Base-by-base conservation (phyloP, 2,888 invertebrate genomes). In the Zelleria hepariella region DNA sequence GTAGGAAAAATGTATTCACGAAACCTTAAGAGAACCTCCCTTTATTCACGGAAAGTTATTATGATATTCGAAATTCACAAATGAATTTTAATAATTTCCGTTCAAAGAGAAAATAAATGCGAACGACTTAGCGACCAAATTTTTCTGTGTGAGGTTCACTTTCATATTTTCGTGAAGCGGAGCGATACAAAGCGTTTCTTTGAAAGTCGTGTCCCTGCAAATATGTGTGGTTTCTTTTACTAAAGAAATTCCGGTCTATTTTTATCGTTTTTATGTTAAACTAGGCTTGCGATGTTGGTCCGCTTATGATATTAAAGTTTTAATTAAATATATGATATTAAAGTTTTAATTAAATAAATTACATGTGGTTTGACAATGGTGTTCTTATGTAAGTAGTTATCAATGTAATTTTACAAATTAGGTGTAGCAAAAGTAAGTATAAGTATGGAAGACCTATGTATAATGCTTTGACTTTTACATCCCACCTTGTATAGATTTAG, bases 81-180 rank as follows among this genome's bases (percentile, higher is more conserved):
- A 77, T 78, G 75, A 77, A 78, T 78, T 78, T 78, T 78, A 75
- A 77, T 60, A 65, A 66, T 62, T 59, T 57, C 65, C 64, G 65
- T 65, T 61, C 68, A 69, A 74, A 72, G 67, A 66, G 62, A 65
- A 15, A 53, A 53, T 53, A 53, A 24, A 53, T 53, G 53, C 53
- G 25, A 53, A 53, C 53, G 53, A 53, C 25, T 53, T 23, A 64
- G 63, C 64, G 26, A 32, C 67, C 67, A 65, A 65, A 68, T 68
- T 65, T 67, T 63, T 69, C 55, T 32, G 55, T 68, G 67, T 59
- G 64, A 67, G 67, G 65, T 65, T 64, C 66, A 64, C 62, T 70
- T 59, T 55, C 47, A 60, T 57, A 53, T 57, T 63, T 61, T 62
- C 59, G 57, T 32, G 32, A 57, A 54, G 48, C 55, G 59, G 61